These are phyloP conservation scores for Psophia crepitans DNA, from an alignment of 2,113 vertebrate species.

Conservation along the genomic window DNA sequence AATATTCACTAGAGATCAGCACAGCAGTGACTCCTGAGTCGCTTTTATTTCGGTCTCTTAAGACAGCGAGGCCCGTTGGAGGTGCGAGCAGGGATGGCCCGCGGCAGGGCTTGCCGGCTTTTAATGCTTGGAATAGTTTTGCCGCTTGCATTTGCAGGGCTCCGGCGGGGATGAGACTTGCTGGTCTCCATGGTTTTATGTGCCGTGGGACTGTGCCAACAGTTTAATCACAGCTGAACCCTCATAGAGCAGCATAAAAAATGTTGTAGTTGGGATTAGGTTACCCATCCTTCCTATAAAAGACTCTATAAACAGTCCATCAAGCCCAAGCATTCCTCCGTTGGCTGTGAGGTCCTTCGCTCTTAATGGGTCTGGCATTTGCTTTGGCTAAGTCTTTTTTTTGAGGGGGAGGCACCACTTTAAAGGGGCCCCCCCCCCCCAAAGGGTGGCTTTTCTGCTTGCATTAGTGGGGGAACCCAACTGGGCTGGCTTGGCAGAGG, in stretches of 20 bases:
- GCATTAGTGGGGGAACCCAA: slow-evolving; percentile 6
- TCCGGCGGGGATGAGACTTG: background rate
- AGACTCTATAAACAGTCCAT: slow-evolving; percentile 67
- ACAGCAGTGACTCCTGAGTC: rapidly evolving
- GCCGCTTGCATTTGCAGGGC: background rate
- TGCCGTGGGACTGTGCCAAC: slow-evolving; percentile 61
- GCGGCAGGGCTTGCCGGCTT: rapidly evolving
- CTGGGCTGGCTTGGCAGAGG: slow-evolving; percentile 17
- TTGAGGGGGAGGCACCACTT: background rate
- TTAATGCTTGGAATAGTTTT: background rate
- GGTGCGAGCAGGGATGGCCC: background rate
- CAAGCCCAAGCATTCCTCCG: slow-evolving; percentile 44
- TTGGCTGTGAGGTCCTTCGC: slow-evolving; percentile 42
- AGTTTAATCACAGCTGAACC: slow-evolving; percentile 65
- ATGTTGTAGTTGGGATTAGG: slow-evolving; percentile 61
- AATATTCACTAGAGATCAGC: background rate
- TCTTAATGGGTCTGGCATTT: slow-evolving; percentile 47
- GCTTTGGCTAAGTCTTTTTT: background rate
- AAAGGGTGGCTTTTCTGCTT: background rate
- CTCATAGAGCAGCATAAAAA: slow-evolving; percentile 44
- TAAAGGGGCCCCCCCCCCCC: background rate
- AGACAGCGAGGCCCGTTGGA: background rate
- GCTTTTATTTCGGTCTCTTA: background rate
- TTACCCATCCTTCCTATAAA: slow-evolving; percentile 69
- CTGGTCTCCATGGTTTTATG: slow-evolving; percentile 58